Base-by-base conservation (phyloP, 2,888 invertebrate genomes). In the Diaphora mendica region DNA sequence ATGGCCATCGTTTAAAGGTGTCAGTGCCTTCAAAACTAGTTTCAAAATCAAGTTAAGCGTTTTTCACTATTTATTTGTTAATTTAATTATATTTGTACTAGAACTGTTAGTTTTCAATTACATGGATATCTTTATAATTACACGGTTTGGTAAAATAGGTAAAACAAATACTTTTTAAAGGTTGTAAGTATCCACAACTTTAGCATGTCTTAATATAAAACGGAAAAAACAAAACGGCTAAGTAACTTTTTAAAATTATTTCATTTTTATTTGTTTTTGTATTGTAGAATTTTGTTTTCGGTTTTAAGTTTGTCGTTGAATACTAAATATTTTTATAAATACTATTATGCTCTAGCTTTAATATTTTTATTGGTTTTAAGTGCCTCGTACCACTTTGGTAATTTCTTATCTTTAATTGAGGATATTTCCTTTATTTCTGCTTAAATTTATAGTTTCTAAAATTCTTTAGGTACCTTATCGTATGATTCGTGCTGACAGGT, bases 1-100 rank as follows among this genome's bases (percentile, higher is more conserved):
- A 23, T 20, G 59, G 26, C 26, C 11, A 13, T 59, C 30, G 59
- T 15, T 3, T 26, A 30, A 62, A 4, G 20, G 20, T 44, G 66
- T 67, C 66, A 67, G 20, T 67, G 66, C 11, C 67, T 30, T 44
- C 67, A 42, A 11, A 67, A 67, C 67, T 30, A 48, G 30, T 67
- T 67, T 67, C 13, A 30, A 30, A 20, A 20, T 48, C 15, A 20
- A 67, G 5, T 33, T 11, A 48, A 4, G 44, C n/a, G 44, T 67
- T 67, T 66, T 42, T 39, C 3, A 11, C 3, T 20, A 3, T 11
- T 59, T n/a, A 11, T 59, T 11, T 59, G 26, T 59, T n/a, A 9
- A n/a, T n/a, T 11, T 59, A 26, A 2, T 3, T 59, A 5, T n/a
- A 59, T 11, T n/a, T 59, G 26, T 7, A 20, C 13, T 5, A 48